Conservation (phyloP, 2,797 vertebrate genomes). For the Alcedo atthis region DNA sequence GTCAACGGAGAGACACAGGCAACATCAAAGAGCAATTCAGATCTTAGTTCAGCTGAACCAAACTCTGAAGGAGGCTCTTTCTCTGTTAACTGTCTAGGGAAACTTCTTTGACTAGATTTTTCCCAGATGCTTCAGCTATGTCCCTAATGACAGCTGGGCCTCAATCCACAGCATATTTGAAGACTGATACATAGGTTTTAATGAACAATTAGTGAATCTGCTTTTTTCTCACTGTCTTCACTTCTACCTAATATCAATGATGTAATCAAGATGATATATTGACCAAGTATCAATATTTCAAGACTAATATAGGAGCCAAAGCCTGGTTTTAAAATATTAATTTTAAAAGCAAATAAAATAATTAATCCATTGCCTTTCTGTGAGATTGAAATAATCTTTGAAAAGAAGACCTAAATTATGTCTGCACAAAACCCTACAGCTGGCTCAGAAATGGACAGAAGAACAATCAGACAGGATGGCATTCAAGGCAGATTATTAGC, state of each 20-base stretch:
- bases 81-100: background rate
- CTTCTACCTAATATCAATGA: background rate
- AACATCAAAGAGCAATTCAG: conserved; percentile 27
- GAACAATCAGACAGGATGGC: background rate
- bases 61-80: background rate
- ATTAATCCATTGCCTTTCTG: background rate
- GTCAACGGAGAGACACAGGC: background rate
- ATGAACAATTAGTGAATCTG: background rate
- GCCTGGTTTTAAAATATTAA: background rate
- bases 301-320: background rate
- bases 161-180: background rate
- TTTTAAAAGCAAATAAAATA: background rate
- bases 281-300: background rate
- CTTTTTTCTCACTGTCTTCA: background rate
- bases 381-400: background rate
- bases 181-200: background rate
- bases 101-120: background rate
- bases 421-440: background rate
- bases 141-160: background rate
- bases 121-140: background rate
- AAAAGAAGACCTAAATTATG: background rate
- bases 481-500: background rate
- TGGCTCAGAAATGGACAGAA: background rate
- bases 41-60: conserved; percentile 26
- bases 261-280: background rate